phyloP scores from a whole-genome alignment of 2,797 vertebrate species.

The Protosalanx chinensis region DNA sequence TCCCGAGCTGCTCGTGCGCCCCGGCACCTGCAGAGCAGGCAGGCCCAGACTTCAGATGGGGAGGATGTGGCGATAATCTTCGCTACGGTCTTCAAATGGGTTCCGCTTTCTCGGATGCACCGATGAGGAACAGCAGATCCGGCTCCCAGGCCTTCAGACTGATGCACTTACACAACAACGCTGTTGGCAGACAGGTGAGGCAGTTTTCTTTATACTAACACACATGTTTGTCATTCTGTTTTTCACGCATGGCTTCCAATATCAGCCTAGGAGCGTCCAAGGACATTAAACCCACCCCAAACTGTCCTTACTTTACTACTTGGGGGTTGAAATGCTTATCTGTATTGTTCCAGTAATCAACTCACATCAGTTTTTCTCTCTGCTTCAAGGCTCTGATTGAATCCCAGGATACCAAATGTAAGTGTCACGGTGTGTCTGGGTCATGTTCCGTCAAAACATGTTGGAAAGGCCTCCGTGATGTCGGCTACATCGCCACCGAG shows the following conservation, averaged over 20 bases:
- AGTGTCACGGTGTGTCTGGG: constrained; percentile 78
- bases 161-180: constrained; percentile 73
- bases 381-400: constrained; percentile 65
- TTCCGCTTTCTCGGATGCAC: constrained; percentile 69
- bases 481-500: constrained; percentile 63
- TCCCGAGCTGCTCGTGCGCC: constrained; percentile 73
- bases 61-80: constrained; percentile 76
- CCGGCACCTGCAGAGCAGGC: constrained; percentile 62
- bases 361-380: not conserved
- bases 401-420: constrained; percentile 72
- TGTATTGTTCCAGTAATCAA: not conserved
- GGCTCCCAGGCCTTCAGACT: constrained; percentile 52
- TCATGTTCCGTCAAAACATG: constrained; percentile 78
- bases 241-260: not conserved
- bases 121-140: constrained; percentile 55
- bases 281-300: too few relatives aligned
- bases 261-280: not conserved
- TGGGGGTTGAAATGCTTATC: not conserved
- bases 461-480: constrained; percentile 72
- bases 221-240: not conserved
- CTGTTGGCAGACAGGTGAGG: constrained; percentile 68
- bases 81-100: constrained; percentile 74
- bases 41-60: constrained; percentile 68
- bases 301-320: not conserved
- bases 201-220: too few relatives aligned